Percentiles rank a stretch among this genome's conserved stretches.
Evolutionary conservation across 2,888 invertebrate genomes (phyloP).

Genomic region (Ochropleura plecta): DNA sequence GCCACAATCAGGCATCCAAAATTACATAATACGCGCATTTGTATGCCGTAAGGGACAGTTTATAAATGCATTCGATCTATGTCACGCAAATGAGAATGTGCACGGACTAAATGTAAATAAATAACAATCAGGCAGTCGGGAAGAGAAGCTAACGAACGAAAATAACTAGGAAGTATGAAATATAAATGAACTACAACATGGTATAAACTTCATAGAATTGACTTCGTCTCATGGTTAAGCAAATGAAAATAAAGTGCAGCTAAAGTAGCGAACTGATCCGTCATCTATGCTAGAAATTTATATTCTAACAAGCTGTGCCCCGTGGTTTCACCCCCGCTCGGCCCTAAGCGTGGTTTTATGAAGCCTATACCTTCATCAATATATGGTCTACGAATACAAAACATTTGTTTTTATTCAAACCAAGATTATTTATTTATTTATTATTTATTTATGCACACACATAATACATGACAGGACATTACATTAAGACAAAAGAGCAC

Average conservation of each 20-base stretch:
- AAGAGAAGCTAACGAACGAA: slow-evolving; percentile 43
- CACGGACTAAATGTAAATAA: slow-evolving; percentile 47
- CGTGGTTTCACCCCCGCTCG: too few relatives aligned
- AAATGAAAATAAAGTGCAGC: slow-evolving; percentile 9
- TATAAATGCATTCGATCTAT: slow-evolving; percentile 50
- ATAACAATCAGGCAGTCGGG: slow-evolving; percentile 45
- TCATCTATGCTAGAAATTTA: background rate
- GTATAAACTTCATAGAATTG: slow-evolving; percentile 13
- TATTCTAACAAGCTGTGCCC: background rate
- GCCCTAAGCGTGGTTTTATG: too few relatives aligned
- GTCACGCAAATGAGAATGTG: slow-evolving; percentile 57
- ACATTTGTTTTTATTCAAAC: too few relatives aligned
- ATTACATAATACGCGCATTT: slow-evolving; percentile 57
- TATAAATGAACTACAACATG: slow-evolving; percentile 28
- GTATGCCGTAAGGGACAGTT: slow-evolving; percentile 52
- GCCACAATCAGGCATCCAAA: slow-evolving; percentile 34
- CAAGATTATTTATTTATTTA: too few relatives aligned
- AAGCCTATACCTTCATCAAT: too few relatives aligned
- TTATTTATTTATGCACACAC: too few relatives aligned
- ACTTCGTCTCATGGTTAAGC: slow-evolving; percentile 14
- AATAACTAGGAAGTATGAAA: slow-evolving; percentile 38
- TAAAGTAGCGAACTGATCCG: background rate
- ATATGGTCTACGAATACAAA: too few relatives aligned
- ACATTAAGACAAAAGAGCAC: too few relatives aligned
- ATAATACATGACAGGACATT: too few relatives aligned